Conservation (phyloP, 1,140 invertebrate genomes). For the Drosophila lacteicornis region DNA sequence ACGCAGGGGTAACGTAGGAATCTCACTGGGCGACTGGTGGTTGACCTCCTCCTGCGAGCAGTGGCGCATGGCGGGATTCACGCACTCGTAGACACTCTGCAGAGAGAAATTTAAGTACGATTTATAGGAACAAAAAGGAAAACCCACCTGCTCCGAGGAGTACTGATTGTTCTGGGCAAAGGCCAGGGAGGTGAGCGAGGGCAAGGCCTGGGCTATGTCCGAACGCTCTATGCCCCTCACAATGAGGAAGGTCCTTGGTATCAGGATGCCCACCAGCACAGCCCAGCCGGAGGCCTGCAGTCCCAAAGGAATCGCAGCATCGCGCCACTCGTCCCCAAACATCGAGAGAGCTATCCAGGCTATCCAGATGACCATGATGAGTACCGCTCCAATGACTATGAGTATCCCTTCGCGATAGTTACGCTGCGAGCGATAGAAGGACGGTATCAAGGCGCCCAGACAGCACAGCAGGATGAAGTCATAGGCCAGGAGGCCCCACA, state of each 20-base stretch:
- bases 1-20: slow-evolving; percentile 80
- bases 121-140: neutral
- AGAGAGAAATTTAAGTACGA: neutral
- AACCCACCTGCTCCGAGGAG: slow-evolving; percentile 79
- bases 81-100: slow-evolving; percentile 84
- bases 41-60: slow-evolving; percentile 73
- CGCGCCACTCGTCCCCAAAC: slow-evolving; percentile 85
- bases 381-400: slow-evolving; percentile 74
- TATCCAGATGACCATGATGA: slow-evolving; percentile 85
- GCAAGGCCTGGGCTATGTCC: slow-evolving; percentile 85
- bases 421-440: slow-evolving; percentile 87
- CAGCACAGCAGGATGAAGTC: slow-evolving; percentile 86
- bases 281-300: slow-evolving; percentile 86
- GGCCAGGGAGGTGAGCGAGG: slow-evolving; percentile 84
- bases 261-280: slow-evolving; percentile 86
- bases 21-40: slow-evolving; percentile 83
- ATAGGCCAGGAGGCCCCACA: slow-evolving; percentile 86
- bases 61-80: slow-evolving; percentile 84
- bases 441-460: slow-evolving; percentile 86
- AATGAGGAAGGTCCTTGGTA: slow-evolving; percentile 88
- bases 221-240: slow-evolving; percentile 86
- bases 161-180: slow-evolving; percentile 85
- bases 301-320: slow-evolving; percentile 87
- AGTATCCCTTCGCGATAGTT: slow-evolving; percentile 88
- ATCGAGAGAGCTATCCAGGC: slow-evolving; percentile 86